Evolutionary conservation across 53 echinoderm and acorn worm species (phyloP), one percentile per base, ranked within the genome.

Genomic region (Hippasteria phrygiana): DNA sequence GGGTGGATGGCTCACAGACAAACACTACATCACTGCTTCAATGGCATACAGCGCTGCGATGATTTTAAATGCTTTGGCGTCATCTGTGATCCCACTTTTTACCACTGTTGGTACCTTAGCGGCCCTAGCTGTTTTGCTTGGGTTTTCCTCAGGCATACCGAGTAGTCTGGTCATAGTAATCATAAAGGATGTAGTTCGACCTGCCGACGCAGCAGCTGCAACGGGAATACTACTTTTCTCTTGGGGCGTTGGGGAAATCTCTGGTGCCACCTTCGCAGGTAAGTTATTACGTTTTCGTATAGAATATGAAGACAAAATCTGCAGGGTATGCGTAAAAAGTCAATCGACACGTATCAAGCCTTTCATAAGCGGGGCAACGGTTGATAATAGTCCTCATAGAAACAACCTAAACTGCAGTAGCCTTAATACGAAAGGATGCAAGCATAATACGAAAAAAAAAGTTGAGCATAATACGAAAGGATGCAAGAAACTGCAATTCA

Each of bases 161-260:
- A 56, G 34, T 17, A 29, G 55, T 38, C 55, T 78, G 12, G 24
- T 78, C 38, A 17, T 78, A 16, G 35, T 47, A 18, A 36, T n/a
- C 6, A 1, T 41, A 20, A 55, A 47, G 11, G 18, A 17, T 2
- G 35, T 78, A n/a, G 37, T 78, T 8, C 55, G 36, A 18, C 37
- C 36, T 0, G 20, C 37, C 10, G 59, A 37, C 8, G 78, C 78
- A 18, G 55, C 55, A 11, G 78, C 55, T 17, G 78, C 78, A 18
- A 72, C 72, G 1, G 72, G 72, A 17, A 38, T 72, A 5, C 56
- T 55, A 3, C 55, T 78, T 4, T 36, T 78, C 1, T 55, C 34
- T 22, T 59, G 55, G 55, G 78, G 78, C 13, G 6, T 78, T 7
- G 78, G 78, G 2, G 78, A 78, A 13, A 18, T 78, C 55, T 18